A percentile compares a stretch with the other conserved stretches of the same genome.
phyloP scores from a whole-genome alignment of 2,888 invertebrate species.

The Leptopterna dolabrata region DNA sequence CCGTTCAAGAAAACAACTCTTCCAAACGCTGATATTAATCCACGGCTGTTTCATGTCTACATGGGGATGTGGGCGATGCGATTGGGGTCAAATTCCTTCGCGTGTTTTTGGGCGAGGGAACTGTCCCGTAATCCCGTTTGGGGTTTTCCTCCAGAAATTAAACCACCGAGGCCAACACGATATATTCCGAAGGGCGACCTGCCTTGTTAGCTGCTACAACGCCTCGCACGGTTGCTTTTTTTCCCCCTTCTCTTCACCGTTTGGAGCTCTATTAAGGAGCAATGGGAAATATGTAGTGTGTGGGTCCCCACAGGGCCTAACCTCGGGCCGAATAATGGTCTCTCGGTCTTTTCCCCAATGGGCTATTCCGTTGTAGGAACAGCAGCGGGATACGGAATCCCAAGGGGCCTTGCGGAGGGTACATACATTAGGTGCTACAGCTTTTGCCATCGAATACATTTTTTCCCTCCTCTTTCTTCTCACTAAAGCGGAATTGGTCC shows the following conservation, averaged over 20 bases:
- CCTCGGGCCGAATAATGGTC: slow-evolving; percentile 21
- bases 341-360: slow-evolving; percentile 21
- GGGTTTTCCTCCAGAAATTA: neutral
- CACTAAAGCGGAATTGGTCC: neutral
- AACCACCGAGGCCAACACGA: neutral
- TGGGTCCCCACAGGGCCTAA: slow-evolving; percentile 4
- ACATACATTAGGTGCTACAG: slow-evolving; percentile 15
- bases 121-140: neutral
- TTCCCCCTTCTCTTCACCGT: neutral
- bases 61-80: too few species aligned
- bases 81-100: neutral
- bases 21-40: too few species aligned
- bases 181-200: neutral
- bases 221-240: neutral
- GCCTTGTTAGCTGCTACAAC: slow-evolving; percentile 16
- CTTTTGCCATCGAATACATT: slow-evolving; percentile 18
- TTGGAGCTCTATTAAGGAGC: slow-evolving; percentile 39
- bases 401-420: neutral
- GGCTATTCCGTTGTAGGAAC: slow-evolving; percentile 26
- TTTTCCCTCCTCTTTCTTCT: neutral
- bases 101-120: neutral
- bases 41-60: too few species aligned
- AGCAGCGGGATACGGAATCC: slow-evolving; percentile 3
- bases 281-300: slow-evolving; percentile 43
- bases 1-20: too few species aligned